phyloP scores from a whole-genome alignment of 2,888 invertebrate species.

The Eucera pruinosa region DNA sequence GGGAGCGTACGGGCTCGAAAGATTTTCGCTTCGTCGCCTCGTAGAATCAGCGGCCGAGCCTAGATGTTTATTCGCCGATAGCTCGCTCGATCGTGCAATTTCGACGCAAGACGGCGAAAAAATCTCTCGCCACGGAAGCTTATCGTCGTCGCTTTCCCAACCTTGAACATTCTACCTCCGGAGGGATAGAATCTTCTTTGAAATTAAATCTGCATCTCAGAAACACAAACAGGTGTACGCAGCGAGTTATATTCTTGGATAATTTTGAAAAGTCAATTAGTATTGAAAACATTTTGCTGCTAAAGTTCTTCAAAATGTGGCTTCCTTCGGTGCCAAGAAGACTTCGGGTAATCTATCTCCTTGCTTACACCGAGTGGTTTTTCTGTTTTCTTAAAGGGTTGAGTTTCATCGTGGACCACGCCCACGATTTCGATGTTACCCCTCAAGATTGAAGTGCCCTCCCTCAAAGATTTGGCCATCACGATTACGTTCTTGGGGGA shows the following conservation, averaged over 20 bases:
- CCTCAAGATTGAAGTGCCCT: no score
- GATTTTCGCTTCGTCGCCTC: slow-evolving; percentile 70
- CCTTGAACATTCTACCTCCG: slow-evolving; percentile 13
- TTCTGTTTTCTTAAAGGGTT: slow-evolving; percentile 67
- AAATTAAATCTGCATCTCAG: slow-evolving; percentile 74
- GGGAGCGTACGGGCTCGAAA: slow-evolving; percentile 40
- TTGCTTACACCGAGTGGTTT: slow-evolving; percentile 63
- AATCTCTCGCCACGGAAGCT: slow-evolving; percentile 56
- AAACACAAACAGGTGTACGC: background rate
- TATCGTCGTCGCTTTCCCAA: slow-evolving; percentile 63
- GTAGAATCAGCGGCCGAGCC: slow-evolving; percentile 63
- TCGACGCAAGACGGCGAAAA: slow-evolving; percentile 57
- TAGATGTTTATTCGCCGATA: slow-evolving; percentile 70
- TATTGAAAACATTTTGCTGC: background rate
- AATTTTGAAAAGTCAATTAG: background rate
- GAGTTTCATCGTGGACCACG: slow-evolving; percentile 52
- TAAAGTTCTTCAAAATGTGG: background rate
- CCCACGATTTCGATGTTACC: slow-evolving; percentile 53
- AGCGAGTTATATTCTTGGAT: background rate
- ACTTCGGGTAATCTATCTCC: slow-evolving; percentile 52
- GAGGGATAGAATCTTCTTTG: slow-evolving; percentile 71
- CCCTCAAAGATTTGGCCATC: no score
- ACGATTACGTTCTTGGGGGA: background rate
- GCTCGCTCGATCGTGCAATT: slow-evolving; percentile 65
- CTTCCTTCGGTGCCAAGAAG: slow-evolving; percentile 1